Evolutionary conservation across 2,888 invertebrate genomes (phyloP), one percentile per base, ranked within the genome.

Genomic region (Hypomecis punctinalis): DNA sequence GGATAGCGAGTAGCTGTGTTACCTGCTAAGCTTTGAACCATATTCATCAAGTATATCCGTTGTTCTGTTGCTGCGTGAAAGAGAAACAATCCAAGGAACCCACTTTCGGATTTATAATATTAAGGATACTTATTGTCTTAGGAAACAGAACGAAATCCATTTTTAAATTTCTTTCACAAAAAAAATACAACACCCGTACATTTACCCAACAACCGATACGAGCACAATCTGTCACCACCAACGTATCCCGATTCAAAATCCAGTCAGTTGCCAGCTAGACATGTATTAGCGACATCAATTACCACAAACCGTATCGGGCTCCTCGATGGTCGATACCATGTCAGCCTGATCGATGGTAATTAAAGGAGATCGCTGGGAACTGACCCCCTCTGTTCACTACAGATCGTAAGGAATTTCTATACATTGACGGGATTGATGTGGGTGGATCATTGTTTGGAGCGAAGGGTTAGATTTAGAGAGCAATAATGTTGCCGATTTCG

Each of bases 271-370:
- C 39, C 9, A 8, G 9, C 5, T 57, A 61, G 74, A 79, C 76
- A 77, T 84, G 77, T 81, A 86, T 85, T 84, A 85, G 79, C 79
- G 72, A 83, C 85, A 80, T 80, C 78, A 79, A 80, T 80, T 80
- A 80, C 76, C 62, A 72, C 71, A 70, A 69, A 70, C 77, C 79
- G 79, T 76, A 73, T 76, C 67, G 78, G 72, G 75, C 70, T 68
- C 67, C 70, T 63, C 63, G 77, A 80, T 76, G 67, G 73, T 69
- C 78, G 85, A 84, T 84, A 83, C 77, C 73, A 74, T 66, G 73
- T 72, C 78, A 66, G 78, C 74, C 64, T 84, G 88, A 89, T 88
- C 79, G 87, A 85, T 85, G 78, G 77, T 88, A 87, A 88, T 87
- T 86, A 87, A 84, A 83, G 75, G 78, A 75, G 79, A 78, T 75